Conservation (phyloP, 2,797 vertebrate species). For the Varecia variegata region DNA sequence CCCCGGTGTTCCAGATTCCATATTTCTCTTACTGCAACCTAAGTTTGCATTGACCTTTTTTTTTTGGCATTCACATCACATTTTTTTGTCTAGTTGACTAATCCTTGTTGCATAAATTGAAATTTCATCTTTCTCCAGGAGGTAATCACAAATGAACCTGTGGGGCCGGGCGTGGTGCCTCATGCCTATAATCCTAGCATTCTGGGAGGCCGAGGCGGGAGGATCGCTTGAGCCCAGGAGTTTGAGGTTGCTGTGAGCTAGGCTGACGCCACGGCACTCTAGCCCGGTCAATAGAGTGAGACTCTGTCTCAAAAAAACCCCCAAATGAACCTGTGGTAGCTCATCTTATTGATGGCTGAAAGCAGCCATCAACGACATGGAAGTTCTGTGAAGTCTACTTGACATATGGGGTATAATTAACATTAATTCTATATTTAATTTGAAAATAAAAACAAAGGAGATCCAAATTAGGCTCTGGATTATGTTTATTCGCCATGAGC, state of each 20-base stretch:
- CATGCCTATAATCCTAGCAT: too few relatives aligned
- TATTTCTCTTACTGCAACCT: neutral
- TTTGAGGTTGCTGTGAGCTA: too few relatives aligned
- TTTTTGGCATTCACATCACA: neutral
- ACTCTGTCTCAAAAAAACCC: too few relatives aligned
- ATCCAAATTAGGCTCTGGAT: neutral
- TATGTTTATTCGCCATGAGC: neutral
- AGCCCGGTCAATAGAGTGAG: too few relatives aligned
- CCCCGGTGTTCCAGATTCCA: neutral
- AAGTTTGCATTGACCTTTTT: neutral
- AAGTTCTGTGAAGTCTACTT: constrained; percentile 49
- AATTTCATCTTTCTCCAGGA: constrained; percentile 85
- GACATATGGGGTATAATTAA: neutral
- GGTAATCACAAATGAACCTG: constrained; percentile 95
- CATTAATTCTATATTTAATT: neutral
- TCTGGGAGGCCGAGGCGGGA: too few relatives aligned
- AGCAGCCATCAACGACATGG: constrained; percentile 90
- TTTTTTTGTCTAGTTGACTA: neutral
- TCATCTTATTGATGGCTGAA: constrained; percentile 88
- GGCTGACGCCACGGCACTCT: too few relatives aligned
- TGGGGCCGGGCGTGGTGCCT: constrained; percentile 58
- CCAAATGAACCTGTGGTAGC: constrained; percentile 93
- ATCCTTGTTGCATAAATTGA: neutral
- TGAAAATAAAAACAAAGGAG: neutral
- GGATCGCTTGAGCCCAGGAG: too few relatives aligned